phyloP scores from a whole-genome alignment of 2,888 invertebrate species.

The Petrolisthes manimaculis region DNA sequence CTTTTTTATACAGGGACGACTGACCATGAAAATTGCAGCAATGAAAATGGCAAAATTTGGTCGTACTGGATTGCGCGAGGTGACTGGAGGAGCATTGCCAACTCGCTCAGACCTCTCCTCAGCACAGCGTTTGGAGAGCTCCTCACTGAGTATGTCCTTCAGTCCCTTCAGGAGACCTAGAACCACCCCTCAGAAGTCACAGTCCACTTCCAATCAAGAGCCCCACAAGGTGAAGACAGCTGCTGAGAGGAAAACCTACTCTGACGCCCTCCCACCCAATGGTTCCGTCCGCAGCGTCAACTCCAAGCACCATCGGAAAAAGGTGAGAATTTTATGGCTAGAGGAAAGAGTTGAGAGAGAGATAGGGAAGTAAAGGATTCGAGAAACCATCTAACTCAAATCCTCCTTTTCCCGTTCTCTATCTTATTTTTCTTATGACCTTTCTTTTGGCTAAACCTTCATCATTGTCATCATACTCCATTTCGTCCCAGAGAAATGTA shows the following conservation, averaged over 20 bases:
- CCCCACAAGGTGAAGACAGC: conserved; percentile 65
- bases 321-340: conserved; percentile 32
- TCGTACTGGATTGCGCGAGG: conserved; percentile 58
- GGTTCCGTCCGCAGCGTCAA: conserved; percentile 32
- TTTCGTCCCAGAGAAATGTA: too few species aligned
- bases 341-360: too few species aligned
- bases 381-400: too few species aligned
- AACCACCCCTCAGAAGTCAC: conserved; percentile 32
- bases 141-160: conserved; percentile 50
- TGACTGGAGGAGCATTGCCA: conserved; percentile 58
- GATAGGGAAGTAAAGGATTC: too few species aligned
- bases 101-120: conserved; percentile 59
- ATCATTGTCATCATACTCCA: too few species aligned
- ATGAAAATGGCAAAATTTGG: conserved; percentile 66
- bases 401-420: too few species aligned
- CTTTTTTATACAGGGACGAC: conserved; percentile 51
- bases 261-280: conserved; percentile 52
- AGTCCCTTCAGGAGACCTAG: conserved; percentile 54
- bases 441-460: too few species aligned
- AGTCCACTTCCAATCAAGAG: conserved; percentile 21
- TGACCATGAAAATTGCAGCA: conserved; percentile 64
- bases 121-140: conserved; percentile 45
- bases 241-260: conserved; percentile 64
- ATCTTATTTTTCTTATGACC: too few species aligned
- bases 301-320: conserved; percentile 51